Evolutionary conservation across 2,888 invertebrate genomes (phyloP), one percentile per base, ranked within the genome.

Genomic region (Standfussiana lucernea): DNA sequence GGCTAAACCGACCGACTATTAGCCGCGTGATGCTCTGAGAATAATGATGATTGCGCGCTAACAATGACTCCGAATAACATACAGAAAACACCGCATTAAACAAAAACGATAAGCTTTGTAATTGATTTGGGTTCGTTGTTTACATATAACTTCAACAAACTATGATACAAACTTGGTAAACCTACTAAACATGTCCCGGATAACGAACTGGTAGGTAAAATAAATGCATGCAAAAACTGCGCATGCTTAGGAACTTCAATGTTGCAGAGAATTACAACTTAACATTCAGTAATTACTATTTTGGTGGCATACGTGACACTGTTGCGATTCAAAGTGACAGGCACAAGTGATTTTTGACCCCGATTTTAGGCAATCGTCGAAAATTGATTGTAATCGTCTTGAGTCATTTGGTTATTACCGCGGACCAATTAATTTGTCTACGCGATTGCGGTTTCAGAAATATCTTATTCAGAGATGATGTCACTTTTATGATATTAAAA

Each of bases 1-100:
- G 91, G 92, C 90, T 93, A 91, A 93, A 92, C 91, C 90, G 88
- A 89, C 89, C 88, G 90, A 86, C 92, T 92, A 93, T 93, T 92
- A 93, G 89, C 90, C 86, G 89, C 90, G 86, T 91, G 90, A 92
- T 90, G 91, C 88, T 89, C 83, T 79, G 84, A 86, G 89, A 85
- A 90, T 92, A 91, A 92, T 90, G 91, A 90, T 90, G 90, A 90
- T 92, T 90, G 88, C 80, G 83, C 85, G 83, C 87, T 90, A 89
- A 90, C 90, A 88, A 89, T 89, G 82, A 86, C 81, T 78, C 75
- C 62, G 64, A 87, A 87, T 86, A 86, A 89, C 86, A 84, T 84
- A 86, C 79, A 85, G 71, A 71, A 77, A 75, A 85, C 67, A 75
- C 42, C 28, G 62, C 65, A 61, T 69, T 40, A 64, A 70, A 66